Conservation (phyloP, 2,888 invertebrate genomes). For the Caenorhabditis becei region DNA sequence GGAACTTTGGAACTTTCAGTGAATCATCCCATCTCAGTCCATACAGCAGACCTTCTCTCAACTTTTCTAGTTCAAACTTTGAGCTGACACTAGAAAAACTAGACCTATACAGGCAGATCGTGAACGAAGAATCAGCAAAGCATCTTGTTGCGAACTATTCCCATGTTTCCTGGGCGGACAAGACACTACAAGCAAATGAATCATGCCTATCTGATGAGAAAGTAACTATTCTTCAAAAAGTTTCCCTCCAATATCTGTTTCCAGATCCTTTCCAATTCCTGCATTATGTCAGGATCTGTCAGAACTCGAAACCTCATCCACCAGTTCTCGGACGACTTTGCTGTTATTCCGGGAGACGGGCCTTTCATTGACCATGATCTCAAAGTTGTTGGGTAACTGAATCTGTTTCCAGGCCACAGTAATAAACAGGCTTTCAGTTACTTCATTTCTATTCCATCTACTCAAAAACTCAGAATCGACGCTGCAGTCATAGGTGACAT, state of each 20-base stretch:
- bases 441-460: slow-evolving; percentile 63
- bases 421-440: too few relatives aligned
- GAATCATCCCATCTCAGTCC: slow-evolving; percentile 40
- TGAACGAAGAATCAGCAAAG: slow-evolving; percentile 26
- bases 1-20: slow-evolving; percentile 22
- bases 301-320: slow-evolving; percentile 43
- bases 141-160: slow-evolving; percentile 34
- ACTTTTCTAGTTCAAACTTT: slow-evolving; percentile 6
- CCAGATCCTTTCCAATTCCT: slow-evolving; percentile 33
- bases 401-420: too few relatives aligned
- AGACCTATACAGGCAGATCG: slow-evolving; percentile 28
- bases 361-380: slow-evolving; percentile 61
- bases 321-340: slow-evolving; percentile 67
- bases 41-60: slow-evolving; percentile 18
- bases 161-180: slow-evolving; percentile 48
- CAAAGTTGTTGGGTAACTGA: slow-evolving; percentile 54
- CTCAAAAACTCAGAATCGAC: slow-evolving; percentile 55
- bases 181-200: slow-evolving; percentile 38
- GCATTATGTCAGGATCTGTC: slow-evolving; percentile 45
- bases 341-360: slow-evolving; percentile 63
- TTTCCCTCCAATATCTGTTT: background rate
- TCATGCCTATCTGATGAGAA: slow-evolving; percentile 47
- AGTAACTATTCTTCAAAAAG: background rate
- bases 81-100: slow-evolving; percentile 30
- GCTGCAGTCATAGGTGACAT: slow-evolving; percentile 29